Percentiles rank a stretch among this genome's conserved stretches.
These are phyloP conservation scores for Rhagoletis pomonella DNA, from an alignment of 1,140 invertebrate species.

Conservation along the genomic window DNA sequence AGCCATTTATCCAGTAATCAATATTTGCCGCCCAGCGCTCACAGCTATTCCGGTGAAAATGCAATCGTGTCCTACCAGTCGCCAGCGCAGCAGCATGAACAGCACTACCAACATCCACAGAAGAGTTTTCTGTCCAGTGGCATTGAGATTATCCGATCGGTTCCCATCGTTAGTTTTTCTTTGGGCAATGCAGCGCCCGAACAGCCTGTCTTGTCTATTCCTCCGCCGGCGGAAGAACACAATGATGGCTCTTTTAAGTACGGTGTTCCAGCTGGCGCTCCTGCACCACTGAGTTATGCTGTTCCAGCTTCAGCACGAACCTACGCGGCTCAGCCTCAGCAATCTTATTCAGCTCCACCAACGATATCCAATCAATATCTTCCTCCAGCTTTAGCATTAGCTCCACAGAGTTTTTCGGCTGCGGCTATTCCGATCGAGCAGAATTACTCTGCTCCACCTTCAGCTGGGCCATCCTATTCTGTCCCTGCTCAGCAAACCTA, in stretches of 20 bases:
- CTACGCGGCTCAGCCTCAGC: slow-evolving; percentile 58
- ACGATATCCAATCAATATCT: slow-evolving; percentile 24
- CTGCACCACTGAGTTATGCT: slow-evolving; percentile 9
- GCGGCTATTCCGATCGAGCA: not conserved
- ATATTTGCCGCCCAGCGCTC: slow-evolving; percentile 55
- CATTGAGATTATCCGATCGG: slow-evolving; percentile 52
- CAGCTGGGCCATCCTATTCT: not conserved
- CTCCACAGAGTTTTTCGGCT: not conserved
- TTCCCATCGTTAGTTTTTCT: slow-evolving; percentile 54
- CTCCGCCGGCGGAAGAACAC: slow-evolving; percentile 50
- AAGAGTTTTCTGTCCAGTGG: not conserved
- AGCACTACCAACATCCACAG: not conserved
- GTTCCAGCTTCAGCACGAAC: slow-evolving; percentile 35
- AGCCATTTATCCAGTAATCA: slow-evolving; percentile 60
- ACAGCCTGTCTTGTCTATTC: not conserved
- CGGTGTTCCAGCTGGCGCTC: not conserved
- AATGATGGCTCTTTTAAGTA: not conserved
- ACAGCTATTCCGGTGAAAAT: not conserved
- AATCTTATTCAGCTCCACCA: slow-evolving; percentile 34
- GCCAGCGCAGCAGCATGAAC: slow-evolving; percentile 4
- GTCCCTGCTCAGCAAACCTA: slow-evolving; percentile 56
- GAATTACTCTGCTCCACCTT: slow-evolving; percentile 26
- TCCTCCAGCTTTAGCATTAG: not conserved
- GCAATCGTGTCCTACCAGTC: not conserved
- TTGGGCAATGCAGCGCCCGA: not conserved